These are phyloP conservation scores for Puma concolor DNA, from an alignment of 2,113 vertebrate species.

Conservation along the genomic window DNA sequence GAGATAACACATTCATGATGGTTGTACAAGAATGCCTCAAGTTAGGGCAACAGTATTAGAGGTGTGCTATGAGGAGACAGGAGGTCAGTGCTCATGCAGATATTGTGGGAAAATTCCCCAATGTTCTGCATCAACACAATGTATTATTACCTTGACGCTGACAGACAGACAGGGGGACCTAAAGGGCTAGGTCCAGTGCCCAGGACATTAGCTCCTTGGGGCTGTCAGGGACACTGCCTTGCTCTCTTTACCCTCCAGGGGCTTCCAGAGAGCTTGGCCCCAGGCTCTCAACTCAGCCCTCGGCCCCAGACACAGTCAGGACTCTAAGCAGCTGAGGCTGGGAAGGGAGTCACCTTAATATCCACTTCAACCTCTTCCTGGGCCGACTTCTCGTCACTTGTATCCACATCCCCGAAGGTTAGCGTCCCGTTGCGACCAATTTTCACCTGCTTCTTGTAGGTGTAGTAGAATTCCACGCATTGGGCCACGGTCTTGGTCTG, in stretches of 20 bases:
- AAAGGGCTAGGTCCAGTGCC: not conserved
- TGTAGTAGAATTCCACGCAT: slow-evolving; percentile 99
- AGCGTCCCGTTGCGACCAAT: slow-evolving; percentile 94
- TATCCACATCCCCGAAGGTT: slow-evolving; percentile 93
- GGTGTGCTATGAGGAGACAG: not conserved
- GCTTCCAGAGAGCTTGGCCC: not conserved
- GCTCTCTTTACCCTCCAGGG: not conserved
- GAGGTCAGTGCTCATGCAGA: not conserved
- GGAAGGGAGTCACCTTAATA: slow-evolving; percentile 87
- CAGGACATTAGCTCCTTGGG: not conserved
- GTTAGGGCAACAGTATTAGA: not conserved
- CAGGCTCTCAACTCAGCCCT: not conserved
- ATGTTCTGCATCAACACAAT: not conserved
- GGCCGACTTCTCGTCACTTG: slow-evolving; percentile 81
- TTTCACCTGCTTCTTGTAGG: slow-evolving; percentile 98
- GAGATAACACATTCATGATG: not conserved
- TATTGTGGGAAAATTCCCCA: not conserved
- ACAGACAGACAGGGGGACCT: not conserved
- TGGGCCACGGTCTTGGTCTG: slow-evolving; percentile 97
- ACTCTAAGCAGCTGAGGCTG: not conserved
- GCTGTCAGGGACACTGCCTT: not conserved
- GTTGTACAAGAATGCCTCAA: not conserved
- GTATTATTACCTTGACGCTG: too few relatives aligned
- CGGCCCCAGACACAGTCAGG: not conserved
- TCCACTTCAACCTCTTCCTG: slow-evolving; percentile 94